Base-by-base conservation (phyloP, 2,797 vertebrate genomes). In the Pterois miles region DNA sequence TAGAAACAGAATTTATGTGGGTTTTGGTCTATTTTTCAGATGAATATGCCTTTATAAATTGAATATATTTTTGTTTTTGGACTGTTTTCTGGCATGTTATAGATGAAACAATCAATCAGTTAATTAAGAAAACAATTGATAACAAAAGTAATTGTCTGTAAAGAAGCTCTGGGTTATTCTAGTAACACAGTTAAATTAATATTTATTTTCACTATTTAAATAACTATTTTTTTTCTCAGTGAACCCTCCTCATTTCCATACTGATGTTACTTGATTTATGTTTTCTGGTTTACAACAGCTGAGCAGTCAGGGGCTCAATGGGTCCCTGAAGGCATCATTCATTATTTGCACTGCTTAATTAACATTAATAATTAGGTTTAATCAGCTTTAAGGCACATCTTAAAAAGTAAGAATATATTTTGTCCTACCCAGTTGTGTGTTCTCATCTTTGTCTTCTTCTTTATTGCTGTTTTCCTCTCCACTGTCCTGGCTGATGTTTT, bases 341-440 rank as follows among this genome's bases (percentile, higher is more conserved):
- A 43, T 70, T 52, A 52, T 74, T n/a, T 54, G 13, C 66, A 38
- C n/a, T 7, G 11, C 9, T 52, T 48, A 4, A 48, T 48, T 48
- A 10, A 13, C 31, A n/a, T 59, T 59, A 2, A 34, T 34, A 22
- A 59, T 34, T 59, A n/a, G 2, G 33, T 59, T 59, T 59, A 34
- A 59, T 22, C 33, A 34, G 11, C 20, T 34, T 22, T 4, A 59
- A 31, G 56, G n/a, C 13, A 22, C 22, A 76, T 23, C 14, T 50
- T 6, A 16, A 34, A 25, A 57, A 50, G 29, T 53, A n/a, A 34
- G 69, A 31, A 13, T 46, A 20, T 0, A 8, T 4, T 8, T 33
- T 65, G 25, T 59, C 82, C 6, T 87, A 95, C 94, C 93, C 20
- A 80, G 82, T 36, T 38, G 1, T 6, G 65, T 40, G 59, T 82